These are phyloP conservation scores for Enteromius paludinosus DNA, from an alignment of 2,797 vertebrate species.

Conservation along the genomic window DNA sequence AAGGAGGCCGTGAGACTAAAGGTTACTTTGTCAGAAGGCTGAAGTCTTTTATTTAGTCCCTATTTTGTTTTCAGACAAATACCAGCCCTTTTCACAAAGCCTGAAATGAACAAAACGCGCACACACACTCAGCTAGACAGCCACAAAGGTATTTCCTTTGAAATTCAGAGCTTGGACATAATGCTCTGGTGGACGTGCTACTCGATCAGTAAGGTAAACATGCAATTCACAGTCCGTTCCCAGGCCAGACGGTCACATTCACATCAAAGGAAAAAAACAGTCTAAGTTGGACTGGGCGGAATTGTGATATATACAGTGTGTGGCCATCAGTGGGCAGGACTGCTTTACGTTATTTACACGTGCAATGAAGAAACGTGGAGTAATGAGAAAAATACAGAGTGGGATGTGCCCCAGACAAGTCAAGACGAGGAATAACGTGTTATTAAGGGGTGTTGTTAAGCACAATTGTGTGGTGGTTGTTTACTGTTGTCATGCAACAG, in stretches of 20 bases:
- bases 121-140: constrained; percentile 41
- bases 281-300: constrained; percentile 56
- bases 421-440: not conserved
- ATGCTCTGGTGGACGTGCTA: constrained; percentile 51
- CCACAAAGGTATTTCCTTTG: constrained; percentile 57
- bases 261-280: constrained; percentile 64
- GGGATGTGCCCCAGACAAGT: constrained; percentile 16
- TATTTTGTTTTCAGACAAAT: constrained; percentile 53
- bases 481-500: not conserved
- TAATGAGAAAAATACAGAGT: constrained; percentile 11
- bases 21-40: constrained; percentile 37
- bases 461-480: constrained; percentile 16
- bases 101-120: constrained; percentile 31
- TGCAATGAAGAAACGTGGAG: not conserved
- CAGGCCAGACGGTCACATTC: constrained; percentile 48
- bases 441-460: constrained; percentile 19
- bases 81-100: constrained; percentile 41
- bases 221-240: constrained; percentile 60
- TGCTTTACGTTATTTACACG: constrained; percentile 10
- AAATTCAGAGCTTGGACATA: constrained; percentile 52
- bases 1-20: constrained; percentile 33
- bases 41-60: constrained; percentile 40
- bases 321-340: not conserved
- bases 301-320: not conserved
- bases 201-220: constrained; percentile 66